Conservation (phyloP, 2,888 invertebrate species). For the Mesorhabditis spiculigera region DNA sequence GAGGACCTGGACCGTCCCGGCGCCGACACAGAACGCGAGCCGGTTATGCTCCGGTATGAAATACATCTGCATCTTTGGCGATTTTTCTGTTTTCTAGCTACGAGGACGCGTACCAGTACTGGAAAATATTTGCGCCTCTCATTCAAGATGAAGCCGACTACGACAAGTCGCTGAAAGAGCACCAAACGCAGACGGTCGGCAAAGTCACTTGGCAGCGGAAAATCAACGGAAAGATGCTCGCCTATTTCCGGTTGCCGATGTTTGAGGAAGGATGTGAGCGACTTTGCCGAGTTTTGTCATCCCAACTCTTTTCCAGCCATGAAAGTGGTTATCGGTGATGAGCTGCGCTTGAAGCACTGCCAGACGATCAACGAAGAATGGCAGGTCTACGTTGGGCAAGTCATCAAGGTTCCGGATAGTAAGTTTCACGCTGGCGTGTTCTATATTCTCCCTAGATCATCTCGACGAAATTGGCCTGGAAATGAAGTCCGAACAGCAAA, state of each 20-base stretch:
- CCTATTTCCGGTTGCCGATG: slow-evolving; percentile 93
- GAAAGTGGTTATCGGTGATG: slow-evolving; percentile 99
- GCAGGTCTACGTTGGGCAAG: slow-evolving; percentile 97
- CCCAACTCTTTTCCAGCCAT: slow-evolving; percentile 70
- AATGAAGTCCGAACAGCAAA: slow-evolving; percentile 77
- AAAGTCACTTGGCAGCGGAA: slow-evolving; percentile 68
- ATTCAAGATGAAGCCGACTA: slow-evolving; percentile 97
- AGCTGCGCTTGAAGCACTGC: slow-evolving; percentile 77
- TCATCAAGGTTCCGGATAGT: slow-evolving; percentile 73
- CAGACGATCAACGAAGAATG: slow-evolving; percentile 47
- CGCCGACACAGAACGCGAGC: slow-evolving; percentile 94
- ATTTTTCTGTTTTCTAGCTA: slow-evolving; percentile 65
- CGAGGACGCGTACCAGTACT: slow-evolving; percentile 98
- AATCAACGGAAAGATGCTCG: slow-evolving; percentile 93
- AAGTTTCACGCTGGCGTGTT: slow-evolving; percentile 39
- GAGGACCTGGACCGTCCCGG: slow-evolving; percentile 97
- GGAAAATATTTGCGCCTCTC: slow-evolving; percentile 92
- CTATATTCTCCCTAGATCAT: slow-evolving; percentile 67
- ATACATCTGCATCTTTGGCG: slow-evolving; percentile 6
- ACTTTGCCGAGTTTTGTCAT: slow-evolving; percentile 4
- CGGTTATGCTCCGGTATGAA: slow-evolving; percentile 67
- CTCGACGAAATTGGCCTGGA: slow-evolving; percentile 97
- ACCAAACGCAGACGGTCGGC: slow-evolving; percentile 67
- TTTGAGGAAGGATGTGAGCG: slow-evolving; percentile 75
- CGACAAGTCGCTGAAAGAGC: slow-evolving; percentile 92